Percentiles rank a stretch among this genome's conserved stretches.
Evolutionary conservation across 2,888 invertebrate species (phyloP).

Genomic region (Apodemia duryi): DNA sequence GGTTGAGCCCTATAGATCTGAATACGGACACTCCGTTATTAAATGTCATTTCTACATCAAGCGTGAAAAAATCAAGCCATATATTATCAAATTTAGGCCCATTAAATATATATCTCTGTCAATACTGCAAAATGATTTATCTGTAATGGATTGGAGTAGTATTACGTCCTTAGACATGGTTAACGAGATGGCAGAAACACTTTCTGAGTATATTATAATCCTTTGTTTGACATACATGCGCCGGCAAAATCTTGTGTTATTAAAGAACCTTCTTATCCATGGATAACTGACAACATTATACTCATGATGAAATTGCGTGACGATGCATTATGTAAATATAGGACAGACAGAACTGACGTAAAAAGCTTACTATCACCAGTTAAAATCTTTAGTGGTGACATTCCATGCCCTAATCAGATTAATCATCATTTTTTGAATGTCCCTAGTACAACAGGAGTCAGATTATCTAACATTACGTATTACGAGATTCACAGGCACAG

Average conservation of each 20-base stretch:
- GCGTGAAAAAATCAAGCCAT: not conserved
- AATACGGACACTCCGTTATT: not conserved
- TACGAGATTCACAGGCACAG: not conserved
- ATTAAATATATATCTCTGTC: not conserved
- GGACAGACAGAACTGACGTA: slow-evolving; percentile 1
- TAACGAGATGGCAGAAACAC: not conserved
- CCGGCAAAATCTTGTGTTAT: not conserved
- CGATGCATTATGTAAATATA: slow-evolving; percentile 16
- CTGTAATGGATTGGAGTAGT: too few species aligned
- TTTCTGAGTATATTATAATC: not conserved
- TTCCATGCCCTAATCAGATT: slow-evolving; percentile 10
- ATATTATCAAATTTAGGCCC: not conserved
- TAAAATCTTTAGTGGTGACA: slow-evolving; percentile 19
- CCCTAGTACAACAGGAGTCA: not conserved
- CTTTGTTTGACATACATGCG: not conserved
- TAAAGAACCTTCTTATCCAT: slow-evolving; percentile 16
- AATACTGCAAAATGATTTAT: not conserved
- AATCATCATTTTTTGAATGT: slow-evolving; percentile 20
- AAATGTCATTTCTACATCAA: not conserved
- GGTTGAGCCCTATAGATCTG: not conserved
- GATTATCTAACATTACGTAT: not conserved
- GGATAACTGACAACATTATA: slow-evolving; percentile 25
- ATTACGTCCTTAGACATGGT: too few species aligned
- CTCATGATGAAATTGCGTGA: slow-evolving; percentile 23
- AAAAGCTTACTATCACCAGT: slow-evolving; percentile 23